Base-by-base conservation (phyloP, 2,797 vertebrate genomes). In the Ptychobarbus kaznakovi region DNA sequence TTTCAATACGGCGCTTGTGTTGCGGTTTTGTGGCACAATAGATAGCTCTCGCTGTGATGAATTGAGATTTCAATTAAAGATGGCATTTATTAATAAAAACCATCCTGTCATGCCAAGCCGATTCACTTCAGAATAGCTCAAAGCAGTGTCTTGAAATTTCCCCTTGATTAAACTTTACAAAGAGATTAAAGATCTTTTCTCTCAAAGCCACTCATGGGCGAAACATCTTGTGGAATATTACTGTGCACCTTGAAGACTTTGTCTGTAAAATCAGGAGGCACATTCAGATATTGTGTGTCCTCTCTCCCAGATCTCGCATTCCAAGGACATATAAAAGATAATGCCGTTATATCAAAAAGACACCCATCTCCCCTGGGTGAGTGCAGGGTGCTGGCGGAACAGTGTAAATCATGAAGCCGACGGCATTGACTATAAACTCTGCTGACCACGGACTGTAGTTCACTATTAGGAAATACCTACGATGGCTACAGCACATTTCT, bases 361-460 rank as follows among this genome's bases (percentile, higher is more conserved):
- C 90, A 91, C 89, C 90, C 89, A 89, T 92, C 91, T 91, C 90
- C 88, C 90, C 83, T 89, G 90, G 88, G 92, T 86, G 88, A 88
- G 90, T 87, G 90, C 89, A 90, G 88, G 88, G 92, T 90, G 88
- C 91, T 84, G 89, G 92, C 85, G 81, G 86, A 90, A 91, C 92
- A 90, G 89, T 86, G 91, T 95, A 92, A 95, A 95, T 95, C 92
- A 94, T 85, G 42, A 80, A 88, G 88, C 72, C 68, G 87, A 92
- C 92, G 93, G 92, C 92, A 91, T 88, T 91, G 89, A 90, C 93
- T 92, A 93, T 94, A 94, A 95, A 95, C 93, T 92, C 90, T 87
- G 88, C 91, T 93, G 93, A 93, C 93, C 92, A 87, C 89, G 90
- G 89, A 91, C 90, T 92, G 88, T 88, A 86, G 89, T 90, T 88